A percentile compares a stretch with the other conserved stretches of the same genome.
Evolutionary conservation across 2,888 invertebrate genomes (phyloP).

Genomic region (Corythucha ciliata): DNA sequence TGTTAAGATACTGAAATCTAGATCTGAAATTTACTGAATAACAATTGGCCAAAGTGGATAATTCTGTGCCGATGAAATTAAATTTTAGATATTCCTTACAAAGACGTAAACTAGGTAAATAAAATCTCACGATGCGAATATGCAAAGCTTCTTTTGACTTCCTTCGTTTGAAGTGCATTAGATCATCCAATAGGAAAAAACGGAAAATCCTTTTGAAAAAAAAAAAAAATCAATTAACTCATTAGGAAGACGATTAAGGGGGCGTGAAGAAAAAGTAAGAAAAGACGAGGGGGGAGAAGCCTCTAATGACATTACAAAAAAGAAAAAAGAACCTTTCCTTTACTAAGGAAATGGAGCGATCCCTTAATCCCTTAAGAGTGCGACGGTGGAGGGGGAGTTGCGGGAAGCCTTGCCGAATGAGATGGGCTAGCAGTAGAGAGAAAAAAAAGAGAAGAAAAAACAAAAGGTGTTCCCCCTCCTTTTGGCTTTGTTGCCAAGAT

Average conservation of each 20-base stretch:
- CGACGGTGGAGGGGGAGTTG: neutral
- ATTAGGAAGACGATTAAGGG: neutral
- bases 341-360: conserved; percentile 1
- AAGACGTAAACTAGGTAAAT: too few relatives aligned
- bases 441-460: neutral
- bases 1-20: too few relatives aligned
- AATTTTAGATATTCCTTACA: too few relatives aligned
- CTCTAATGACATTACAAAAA: conserved; percentile 1
- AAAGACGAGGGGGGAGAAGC: neutral
- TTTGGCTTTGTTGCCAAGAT: neutral
- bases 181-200: too few relatives aligned
- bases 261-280: neutral
- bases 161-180: too few relatives aligned
- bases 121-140: too few relatives aligned
- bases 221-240: too few relatives aligned
- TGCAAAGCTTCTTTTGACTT: too few relatives aligned
- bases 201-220: too few relatives aligned
- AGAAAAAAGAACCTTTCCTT: neutral
- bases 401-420: neutral
- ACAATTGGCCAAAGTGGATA: too few relatives aligned
- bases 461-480: neutral
- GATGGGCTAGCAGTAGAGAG: conserved; percentile 1
- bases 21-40: too few relatives aligned
- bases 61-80: too few relatives aligned
- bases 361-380: neutral